Evolutionary conservation across 2,888 invertebrate genomes (phyloP).

Genomic region (Agriotes lineatus): DNA sequence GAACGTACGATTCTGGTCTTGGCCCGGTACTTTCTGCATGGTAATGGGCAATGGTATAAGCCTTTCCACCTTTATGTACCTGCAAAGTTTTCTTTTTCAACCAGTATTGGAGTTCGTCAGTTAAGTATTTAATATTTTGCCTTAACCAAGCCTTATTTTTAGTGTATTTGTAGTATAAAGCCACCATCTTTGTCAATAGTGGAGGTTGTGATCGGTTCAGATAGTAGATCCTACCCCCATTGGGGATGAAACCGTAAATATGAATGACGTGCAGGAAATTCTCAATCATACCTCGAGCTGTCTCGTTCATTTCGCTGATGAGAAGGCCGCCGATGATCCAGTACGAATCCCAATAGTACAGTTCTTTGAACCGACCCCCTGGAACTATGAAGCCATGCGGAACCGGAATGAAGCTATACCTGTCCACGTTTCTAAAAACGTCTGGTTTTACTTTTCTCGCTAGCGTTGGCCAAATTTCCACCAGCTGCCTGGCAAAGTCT

Average conservation of each 20-base stretch:
- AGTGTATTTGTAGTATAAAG: constrained; percentile 76
- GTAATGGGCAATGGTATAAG: constrained; percentile 73
- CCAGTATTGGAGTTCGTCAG: constrained; percentile 77
- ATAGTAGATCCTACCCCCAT: constrained; percentile 87
- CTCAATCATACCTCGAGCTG: constrained; percentile 80
- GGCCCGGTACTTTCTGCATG: constrained; percentile 73
- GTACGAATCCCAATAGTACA: constrained; percentile 91
- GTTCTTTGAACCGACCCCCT: constrained; percentile 79
- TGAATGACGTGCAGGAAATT: constrained; percentile 81
- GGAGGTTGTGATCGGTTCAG: constrained; percentile 79
- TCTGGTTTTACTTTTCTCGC: constrained; percentile 73
- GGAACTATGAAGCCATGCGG: constrained; percentile 76
- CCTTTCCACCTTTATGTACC: constrained; percentile 67
- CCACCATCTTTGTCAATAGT: constrained; percentile 78
- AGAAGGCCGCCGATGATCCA: constrained; percentile 88
- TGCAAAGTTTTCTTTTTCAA: constrained; percentile 70
- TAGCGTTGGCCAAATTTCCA: constrained; percentile 73
- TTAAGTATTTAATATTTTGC: constrained; percentile 70
- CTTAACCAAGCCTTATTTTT: constrained; percentile 74
- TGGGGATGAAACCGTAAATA: constrained; percentile 79
- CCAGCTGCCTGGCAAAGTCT: constrained; percentile 73
- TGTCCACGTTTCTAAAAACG: constrained; percentile 66
- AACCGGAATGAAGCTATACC: constrained; percentile 63
- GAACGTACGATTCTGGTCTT: constrained; percentile 79
- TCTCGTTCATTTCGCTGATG: constrained; percentile 80